Base-by-base conservation (phyloP, 2,797 vertebrate species). In the Rhinella marina region DNA sequence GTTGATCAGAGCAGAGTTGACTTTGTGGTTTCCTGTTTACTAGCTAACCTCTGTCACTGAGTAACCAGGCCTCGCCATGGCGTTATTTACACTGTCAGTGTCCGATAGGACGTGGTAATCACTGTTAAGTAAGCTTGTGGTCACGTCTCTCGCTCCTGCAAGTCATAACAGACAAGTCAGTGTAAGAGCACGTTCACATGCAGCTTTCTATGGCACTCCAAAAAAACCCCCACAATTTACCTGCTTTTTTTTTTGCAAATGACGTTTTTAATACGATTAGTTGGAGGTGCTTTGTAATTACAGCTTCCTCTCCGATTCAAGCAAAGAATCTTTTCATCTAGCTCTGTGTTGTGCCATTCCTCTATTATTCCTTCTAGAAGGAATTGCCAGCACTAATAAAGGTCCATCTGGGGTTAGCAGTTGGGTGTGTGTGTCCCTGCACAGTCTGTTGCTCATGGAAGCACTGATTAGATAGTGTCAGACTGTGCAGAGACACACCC, bases 31-130 rank as follows among this genome's bases (percentile, higher is more conserved):
- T 3, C 17, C 32, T 75, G 70, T 76, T 84, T 84, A 75, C 56
- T 27, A 62, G 32, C 25, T 75, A 52, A 41, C 29, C 54, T 73
- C 25, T 21, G 83, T 88, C 81, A 88, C 9, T 85, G 54, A 88
- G 56, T 88, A 88, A 88, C 87, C 32, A 61, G 32, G 50, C 50
- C n/a, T 12, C 19, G 57, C 57, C 83, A n/a, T 59, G 72, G 10
- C 7, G 23, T n/a, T 88, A 59, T 88, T 85, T 85, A 61, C 82
- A 54, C 87, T 62, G 64, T 85, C 83, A 66, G 68, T 88, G 87
- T 85, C 87, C 87, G 68, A 81, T 81, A 68, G 79, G 86, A 81
- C 32, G 29, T 73, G 68, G 41, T 61, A 50, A 72, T 75, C 8
- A 5, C 54, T 25, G 19, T 11, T 50, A 68, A 54, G 54, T 3